Conservation (phyloP, 1,140 invertebrate genomes). For the Drosophila micromelanica region DNA sequence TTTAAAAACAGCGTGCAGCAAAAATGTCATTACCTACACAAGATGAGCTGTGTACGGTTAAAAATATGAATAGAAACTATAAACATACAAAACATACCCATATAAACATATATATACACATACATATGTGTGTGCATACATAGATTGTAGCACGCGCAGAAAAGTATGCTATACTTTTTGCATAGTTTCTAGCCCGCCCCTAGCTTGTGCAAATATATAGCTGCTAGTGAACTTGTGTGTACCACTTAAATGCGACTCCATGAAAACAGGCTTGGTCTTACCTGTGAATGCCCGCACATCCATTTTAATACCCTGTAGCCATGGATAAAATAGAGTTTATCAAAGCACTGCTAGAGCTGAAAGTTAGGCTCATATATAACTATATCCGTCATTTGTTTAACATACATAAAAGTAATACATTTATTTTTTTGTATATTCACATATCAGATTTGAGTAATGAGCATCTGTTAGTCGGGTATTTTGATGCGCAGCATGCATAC, state of each 20-base stretch:
- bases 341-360: no score
- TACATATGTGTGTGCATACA: background rate
- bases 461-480: background rate
- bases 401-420: no score
- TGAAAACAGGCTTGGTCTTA: background rate
- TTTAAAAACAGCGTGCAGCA: conserved; percentile 6
- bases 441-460: background rate
- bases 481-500: background rate
- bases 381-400: no score
- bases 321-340: no score
- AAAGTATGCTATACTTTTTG: conserved; percentile 25
- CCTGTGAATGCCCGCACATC: no score
- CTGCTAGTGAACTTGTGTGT: conserved; percentile 5
- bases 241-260: conserved; percentile 1
- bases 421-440: background rate
- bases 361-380: no score
- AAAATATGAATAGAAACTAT: conserved; percentile 9
- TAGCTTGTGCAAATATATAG: background rate
- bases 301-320: no score
- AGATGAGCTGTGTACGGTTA: background rate
- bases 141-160: background rate
- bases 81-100: background rate
- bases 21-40: conserved; percentile 19
- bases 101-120: background rate
- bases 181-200: background rate